Conservation (phyloP, 2,888 invertebrate genomes). For the Antitype chi region DNA sequence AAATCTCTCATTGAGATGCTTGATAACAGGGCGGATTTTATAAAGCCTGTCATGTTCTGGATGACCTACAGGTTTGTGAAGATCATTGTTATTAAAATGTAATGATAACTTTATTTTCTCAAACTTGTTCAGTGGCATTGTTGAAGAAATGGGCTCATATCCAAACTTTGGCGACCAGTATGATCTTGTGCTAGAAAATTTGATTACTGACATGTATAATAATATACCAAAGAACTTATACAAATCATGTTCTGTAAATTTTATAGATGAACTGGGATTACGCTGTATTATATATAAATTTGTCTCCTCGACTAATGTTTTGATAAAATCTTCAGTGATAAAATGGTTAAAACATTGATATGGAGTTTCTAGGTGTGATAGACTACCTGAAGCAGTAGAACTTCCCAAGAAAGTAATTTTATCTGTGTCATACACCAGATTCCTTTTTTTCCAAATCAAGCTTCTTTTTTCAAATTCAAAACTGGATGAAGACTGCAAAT, state of each 20-base stretch:
- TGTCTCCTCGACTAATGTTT: constrained; percentile 42
- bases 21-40: too few relatives aligned
- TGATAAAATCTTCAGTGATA: constrained; percentile 56
- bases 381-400: constrained; percentile 46
- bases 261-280: constrained; percentile 49
- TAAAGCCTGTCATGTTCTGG: too few relatives aligned
- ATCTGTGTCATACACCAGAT: constrained; percentile 69
- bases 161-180: constrained; percentile 55
- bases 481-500: constrained; percentile 41
- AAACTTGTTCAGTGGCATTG: too few relatives aligned
- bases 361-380: constrained; percentile 66
- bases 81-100: too few relatives aligned
- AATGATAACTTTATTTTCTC: too few relatives aligned
- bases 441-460: constrained; percentile 72
- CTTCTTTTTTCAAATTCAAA: constrained; percentile 73
- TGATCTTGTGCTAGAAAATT: constrained; percentile 55
- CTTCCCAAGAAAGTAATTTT: constrained; percentile 66
- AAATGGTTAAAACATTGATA: constrained; percentile 39
- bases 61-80: too few relatives aligned
- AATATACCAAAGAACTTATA: constrained; percentile 22
- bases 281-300: constrained; percentile 25
- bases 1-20: too few relatives aligned
- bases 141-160: too few relatives aligned
- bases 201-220: constrained; percentile 30
- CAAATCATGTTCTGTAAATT: constrained; percentile 37